A percentile compares a stretch with the other conserved stretches of the same genome.
Evolutionary conservation across 2,888 invertebrate species (phyloP).

Genomic region (Adelognathus sp.): DNA sequence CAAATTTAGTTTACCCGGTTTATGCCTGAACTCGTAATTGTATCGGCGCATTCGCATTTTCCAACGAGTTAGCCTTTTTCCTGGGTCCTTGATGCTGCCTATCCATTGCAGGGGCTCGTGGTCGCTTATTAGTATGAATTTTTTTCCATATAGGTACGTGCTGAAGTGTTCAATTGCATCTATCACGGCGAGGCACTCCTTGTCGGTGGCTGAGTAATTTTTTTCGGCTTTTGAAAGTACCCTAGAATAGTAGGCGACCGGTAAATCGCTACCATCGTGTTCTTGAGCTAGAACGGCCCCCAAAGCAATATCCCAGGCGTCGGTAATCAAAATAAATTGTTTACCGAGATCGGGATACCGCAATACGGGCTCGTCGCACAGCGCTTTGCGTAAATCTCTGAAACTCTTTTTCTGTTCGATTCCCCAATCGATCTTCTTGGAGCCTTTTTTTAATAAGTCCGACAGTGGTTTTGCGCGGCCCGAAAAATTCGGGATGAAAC

Average conservation of each 20-base stretch:
- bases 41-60: background rate
- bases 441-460: conserved; percentile 18
- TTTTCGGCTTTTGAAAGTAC: conserved; percentile 19
- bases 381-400: conserved; percentile 8
- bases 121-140: conserved; percentile 24
- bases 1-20: conserved; percentile 13
- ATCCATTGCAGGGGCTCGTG: conserved; percentile 30
- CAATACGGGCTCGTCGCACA: conserved; percentile 20
- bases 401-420: conserved; percentile 32
- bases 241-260: conserved; percentile 51
- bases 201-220: too few relatives aligned
- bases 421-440: conserved; percentile 57
- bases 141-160: conserved; percentile 46
- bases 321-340: conserved; percentile 71
- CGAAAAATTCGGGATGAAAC: conserved; percentile 45
- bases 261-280: conserved; percentile 62
- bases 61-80: conserved; percentile 21
- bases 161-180: conserved; percentile 40
- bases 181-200: too few relatives aligned
- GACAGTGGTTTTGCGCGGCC: conserved; percentile 43
- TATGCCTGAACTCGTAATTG: conserved; percentile 10
- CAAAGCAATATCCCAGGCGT: conserved; percentile 70
- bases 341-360: too few relatives aligned
- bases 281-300: conserved; percentile 71
- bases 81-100: background rate